Base-by-base conservation (phyloP, 2,888 invertebrate genomes). In the Dendrolimus pini region DNA sequence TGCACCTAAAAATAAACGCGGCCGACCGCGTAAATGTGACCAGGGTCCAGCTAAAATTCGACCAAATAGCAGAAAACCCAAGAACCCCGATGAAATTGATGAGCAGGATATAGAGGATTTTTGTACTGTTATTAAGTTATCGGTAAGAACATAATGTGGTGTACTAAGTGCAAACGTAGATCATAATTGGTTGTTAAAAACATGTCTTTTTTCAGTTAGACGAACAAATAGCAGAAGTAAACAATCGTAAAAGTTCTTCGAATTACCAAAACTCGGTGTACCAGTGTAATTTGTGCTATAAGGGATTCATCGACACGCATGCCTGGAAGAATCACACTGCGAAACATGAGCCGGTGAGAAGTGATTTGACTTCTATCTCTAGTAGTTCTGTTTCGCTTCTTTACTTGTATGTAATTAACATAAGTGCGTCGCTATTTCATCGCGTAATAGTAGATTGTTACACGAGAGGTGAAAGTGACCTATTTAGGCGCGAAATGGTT, bases 181-280 rank as follows among this genome's bases (percentile, higher is more conserved):
- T 30, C 3, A 18, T 18, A 30, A 30, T 3, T 30, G 2, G 30
- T 30, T 3, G 30, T 30, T 30, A 6, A 30, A 30, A 30, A 30
- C 30, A 30, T 30, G 2, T 30, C 30, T 53, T 52, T 13, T 54
- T 57, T 58, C 68, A 89, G 89, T 55, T 80, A 1, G 81, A 85
- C 58, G 82, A 89, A 54, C 89, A 89, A 62, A 61, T 79, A 52
- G 83, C 79, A 9, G 89, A 89, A 63, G 79, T 89, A 57, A 69
- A 59, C 52, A 78, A 83, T 41, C 76, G 89, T 2, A 77, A 84
- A 62, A 65, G 72, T 12, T 82, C 85, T 0, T 76, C 80, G 1
- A 89, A 90, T 68, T 90, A 86, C 59, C 60, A 76, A 60, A 86
- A 88, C 65, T 80, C 88, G 0, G 71, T 81, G n/a, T 87, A 74